Conservation (phyloP, 2,797 vertebrate species). For the Phoebastria nigripes region DNA sequence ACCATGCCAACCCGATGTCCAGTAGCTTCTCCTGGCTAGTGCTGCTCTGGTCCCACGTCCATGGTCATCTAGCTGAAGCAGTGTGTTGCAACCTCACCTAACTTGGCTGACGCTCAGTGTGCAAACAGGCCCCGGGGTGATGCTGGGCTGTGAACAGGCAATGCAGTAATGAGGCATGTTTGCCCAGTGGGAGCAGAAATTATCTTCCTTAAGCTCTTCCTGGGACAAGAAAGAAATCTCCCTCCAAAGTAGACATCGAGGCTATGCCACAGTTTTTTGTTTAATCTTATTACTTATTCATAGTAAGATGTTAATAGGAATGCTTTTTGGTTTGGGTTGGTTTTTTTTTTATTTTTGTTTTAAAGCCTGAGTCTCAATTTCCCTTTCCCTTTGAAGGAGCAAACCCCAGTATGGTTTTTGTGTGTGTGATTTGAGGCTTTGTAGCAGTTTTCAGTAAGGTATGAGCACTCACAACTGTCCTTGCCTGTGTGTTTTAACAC, state of each 20-base stretch:
- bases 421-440: neutral
- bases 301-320: neutral
- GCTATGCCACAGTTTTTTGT: neutral
- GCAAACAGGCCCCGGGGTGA: neutral
- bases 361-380: neutral
- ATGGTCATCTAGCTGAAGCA: neutral
- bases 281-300: neutral
- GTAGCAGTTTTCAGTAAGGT: neutral
- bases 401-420: neutral
- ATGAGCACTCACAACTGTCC: neutral
- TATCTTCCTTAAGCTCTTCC: neutral
- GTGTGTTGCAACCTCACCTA: neutral
- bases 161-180: fast-evolving
- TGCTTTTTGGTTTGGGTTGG: neutral
- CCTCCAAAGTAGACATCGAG: neutral
- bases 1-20: neutral
- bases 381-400: neutral
- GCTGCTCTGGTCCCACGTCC: neutral
- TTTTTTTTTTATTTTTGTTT: neutral
- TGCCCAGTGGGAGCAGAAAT: neutral
- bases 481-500: neutral
- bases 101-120: neutral
- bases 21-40: neutral
- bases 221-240: neutral
- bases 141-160: neutral